These are phyloP conservation scores for Hypselothyrea guttata DNA, from an alignment of 2,888 invertebrate species.

Conservation along the genomic window DNA sequence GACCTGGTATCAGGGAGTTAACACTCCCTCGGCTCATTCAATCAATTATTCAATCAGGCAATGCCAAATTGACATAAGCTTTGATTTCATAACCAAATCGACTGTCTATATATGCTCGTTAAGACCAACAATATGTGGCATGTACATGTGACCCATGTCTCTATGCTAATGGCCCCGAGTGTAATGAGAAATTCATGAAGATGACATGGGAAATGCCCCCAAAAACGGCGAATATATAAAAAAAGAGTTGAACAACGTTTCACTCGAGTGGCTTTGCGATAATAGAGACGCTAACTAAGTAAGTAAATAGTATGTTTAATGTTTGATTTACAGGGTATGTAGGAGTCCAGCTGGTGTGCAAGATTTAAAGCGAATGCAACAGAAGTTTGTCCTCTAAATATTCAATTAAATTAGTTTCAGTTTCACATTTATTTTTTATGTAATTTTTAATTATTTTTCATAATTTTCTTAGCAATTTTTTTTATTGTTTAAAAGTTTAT, in stretches of 20 bases:
- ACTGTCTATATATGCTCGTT: slow-evolving; percentile 3
- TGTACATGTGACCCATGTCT: slow-evolving; percentile 20
- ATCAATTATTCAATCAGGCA: slow-evolving; percentile 5
- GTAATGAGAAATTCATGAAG: slow-evolving; percentile 38
- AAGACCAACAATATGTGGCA: slow-evolving; percentile 11
- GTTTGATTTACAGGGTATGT: background rate
- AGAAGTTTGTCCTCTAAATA: too few relatives aligned
- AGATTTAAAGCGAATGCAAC: too few relatives aligned
- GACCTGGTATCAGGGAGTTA: slow-evolving; percentile 29
- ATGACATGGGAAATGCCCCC: slow-evolving; percentile 66
- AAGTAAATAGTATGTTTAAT: slow-evolving; percentile 38
- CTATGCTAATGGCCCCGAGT: slow-evolving; percentile 3
- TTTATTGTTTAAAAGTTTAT: too few relatives aligned
- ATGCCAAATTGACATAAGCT: slow-evolving; percentile 6
- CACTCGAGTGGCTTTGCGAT: too few relatives aligned
- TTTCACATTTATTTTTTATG: too few relatives aligned
- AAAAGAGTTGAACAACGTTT: too few relatives aligned
- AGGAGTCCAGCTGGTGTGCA: background rate
- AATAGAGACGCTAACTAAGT: slow-evolving; percentile 38
- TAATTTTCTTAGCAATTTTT: too few relatives aligned
- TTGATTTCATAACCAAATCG: slow-evolving; percentile 40
- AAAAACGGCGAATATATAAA: too few relatives aligned
- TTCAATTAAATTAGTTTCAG: too few relatives aligned
- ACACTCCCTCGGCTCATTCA: slow-evolving; percentile 28
- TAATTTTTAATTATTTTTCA: too few relatives aligned